Conservation (phyloP, 2,888 invertebrate species). For the Ectemnius cavifrons region DNA sequence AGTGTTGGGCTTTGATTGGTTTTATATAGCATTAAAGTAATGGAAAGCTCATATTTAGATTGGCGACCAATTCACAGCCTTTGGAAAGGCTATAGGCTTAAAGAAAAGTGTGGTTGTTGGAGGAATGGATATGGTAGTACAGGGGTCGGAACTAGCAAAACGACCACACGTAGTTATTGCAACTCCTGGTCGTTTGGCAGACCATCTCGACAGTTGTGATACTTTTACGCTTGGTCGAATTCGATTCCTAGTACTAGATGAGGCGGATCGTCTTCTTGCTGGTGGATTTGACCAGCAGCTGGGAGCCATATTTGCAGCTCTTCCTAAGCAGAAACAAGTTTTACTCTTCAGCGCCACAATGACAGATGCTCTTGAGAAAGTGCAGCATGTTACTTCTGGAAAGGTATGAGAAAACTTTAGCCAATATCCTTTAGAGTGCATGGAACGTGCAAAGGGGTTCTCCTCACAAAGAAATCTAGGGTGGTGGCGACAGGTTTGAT, state of each 20-base stretch:
- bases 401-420: conserved; percentile 78
- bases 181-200: conserved; percentile 96
- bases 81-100: conserved; percentile 93
- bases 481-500: neutral
- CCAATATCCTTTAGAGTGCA: neutral
- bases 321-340: conserved; percentile 91
- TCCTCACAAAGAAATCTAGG: neutral
- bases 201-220: conserved; percentile 93
- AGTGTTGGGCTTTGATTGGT: neutral
- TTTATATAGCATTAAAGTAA: too few species aligned
- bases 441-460: neutral
- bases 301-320: conserved; percentile 86
- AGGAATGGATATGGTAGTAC: conserved; percentile 94
- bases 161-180: conserved; percentile 97
- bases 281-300: conserved; percentile 92
- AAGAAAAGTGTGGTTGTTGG: conserved; percentile 95
- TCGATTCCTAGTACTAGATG: conserved; percentile 95
- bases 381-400: conserved; percentile 82
- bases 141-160: conserved; percentile 89
- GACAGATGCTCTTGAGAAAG: conserved; percentile 88
- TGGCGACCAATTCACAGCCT: conserved; percentile 94
- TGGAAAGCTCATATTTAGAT: conserved; percentile 82
- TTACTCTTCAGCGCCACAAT: conserved; percentile 97
- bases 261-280: conserved; percentile 93
- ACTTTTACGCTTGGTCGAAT: conserved; percentile 89